A percentile compares a stretch with the other conserved stretches of the same genome.
Conservation (phyloP, 2,113 vertebrate genomes). For the Mungos mungo region DNA sequence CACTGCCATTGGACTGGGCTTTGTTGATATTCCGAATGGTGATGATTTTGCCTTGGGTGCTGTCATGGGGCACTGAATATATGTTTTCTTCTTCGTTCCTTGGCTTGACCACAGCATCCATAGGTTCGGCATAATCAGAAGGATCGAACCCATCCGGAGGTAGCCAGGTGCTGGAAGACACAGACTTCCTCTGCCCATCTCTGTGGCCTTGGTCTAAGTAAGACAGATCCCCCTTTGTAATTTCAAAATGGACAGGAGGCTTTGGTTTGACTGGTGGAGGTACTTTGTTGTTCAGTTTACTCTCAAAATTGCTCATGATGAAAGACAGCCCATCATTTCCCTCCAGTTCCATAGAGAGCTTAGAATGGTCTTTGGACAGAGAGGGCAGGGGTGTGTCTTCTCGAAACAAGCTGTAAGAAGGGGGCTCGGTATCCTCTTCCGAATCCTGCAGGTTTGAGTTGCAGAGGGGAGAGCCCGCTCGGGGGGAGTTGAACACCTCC, state of each 20-base stretch:
- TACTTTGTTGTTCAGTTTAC: conserved; percentile 94
- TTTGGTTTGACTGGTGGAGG: conserved; percentile 95
- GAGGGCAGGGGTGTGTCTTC: conserved; percentile 87
- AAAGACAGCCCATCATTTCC: conserved; percentile 90
- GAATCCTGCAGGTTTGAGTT: conserved; percentile 92
- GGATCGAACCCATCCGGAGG: conserved; percentile 93
- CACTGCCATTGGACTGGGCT: conserved; percentile 91
- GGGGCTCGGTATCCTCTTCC: conserved; percentile 92
- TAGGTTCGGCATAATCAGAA: conserved; percentile 96
- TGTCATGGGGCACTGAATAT: conserved; percentile 97
- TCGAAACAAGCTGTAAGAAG: conserved; percentile 85
- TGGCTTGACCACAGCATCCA: conserved; percentile 95
- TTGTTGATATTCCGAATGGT: conserved; percentile 97
- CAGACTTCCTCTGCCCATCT: conserved; percentile 86
- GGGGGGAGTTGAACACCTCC: conserved; percentile 91
- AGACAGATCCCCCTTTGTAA: conserved; percentile 88
- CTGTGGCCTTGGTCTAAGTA: conserved; percentile 91
- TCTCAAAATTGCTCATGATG: conserved; percentile 90
- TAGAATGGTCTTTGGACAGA: conserved; percentile 88
- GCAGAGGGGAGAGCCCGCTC: conserved; percentile 92
- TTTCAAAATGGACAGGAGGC: conserved; percentile 93
- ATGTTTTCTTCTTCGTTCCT: conserved; percentile 94
- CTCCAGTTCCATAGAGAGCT: conserved; percentile 91
- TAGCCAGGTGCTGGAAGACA: conserved; percentile 90
- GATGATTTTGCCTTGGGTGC: conserved; percentile 98